phyloP scores from a whole-genome alignment of 2,888 invertebrate genomes.

The Phymatocera aterrima region DNA sequence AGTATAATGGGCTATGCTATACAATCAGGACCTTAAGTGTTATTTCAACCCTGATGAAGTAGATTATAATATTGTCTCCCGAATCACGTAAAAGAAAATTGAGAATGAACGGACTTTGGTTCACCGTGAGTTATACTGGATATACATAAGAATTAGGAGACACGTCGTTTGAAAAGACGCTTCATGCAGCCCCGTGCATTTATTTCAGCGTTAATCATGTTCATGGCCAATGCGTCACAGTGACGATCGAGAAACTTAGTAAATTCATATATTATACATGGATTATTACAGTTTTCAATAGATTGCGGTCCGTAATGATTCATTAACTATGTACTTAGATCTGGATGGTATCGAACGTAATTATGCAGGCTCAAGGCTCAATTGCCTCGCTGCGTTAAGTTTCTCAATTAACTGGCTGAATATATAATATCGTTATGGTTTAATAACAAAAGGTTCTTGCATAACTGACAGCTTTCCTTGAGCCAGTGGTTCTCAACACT shows the following conservation, averaged over 20 bases:
- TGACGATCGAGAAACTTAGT: neutral
- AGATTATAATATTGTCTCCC: neutral
- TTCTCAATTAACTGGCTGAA: slow-evolving; percentile 12
- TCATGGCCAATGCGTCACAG: too few species aligned
- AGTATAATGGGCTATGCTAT: neutral
- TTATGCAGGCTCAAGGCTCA: slow-evolving; percentile 23
- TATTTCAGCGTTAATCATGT: too few species aligned
- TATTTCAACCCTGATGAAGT: too few species aligned
- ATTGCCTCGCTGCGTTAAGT: slow-evolving; percentile 18
- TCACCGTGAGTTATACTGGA: neutral
- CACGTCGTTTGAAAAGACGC: neutral
- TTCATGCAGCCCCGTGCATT: neutral
- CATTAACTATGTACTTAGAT: neutral
- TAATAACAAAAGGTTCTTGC: neutral
- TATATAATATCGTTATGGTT: slow-evolving; percentile 17
- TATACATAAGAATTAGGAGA: neutral
- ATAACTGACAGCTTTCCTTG: neutral
- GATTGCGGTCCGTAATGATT: neutral
- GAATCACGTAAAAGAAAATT: neutral
- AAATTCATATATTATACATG: neutral
- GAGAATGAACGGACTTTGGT: neutral
- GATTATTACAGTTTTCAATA: slow-evolving; percentile 14
- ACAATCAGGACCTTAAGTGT: too few species aligned
- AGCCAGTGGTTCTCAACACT: neutral
- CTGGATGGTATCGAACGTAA: neutral